Evolutionary conservation across 2,113 vertebrate genomes (phyloP).

Genomic region (Cisticola juncidis): DNA sequence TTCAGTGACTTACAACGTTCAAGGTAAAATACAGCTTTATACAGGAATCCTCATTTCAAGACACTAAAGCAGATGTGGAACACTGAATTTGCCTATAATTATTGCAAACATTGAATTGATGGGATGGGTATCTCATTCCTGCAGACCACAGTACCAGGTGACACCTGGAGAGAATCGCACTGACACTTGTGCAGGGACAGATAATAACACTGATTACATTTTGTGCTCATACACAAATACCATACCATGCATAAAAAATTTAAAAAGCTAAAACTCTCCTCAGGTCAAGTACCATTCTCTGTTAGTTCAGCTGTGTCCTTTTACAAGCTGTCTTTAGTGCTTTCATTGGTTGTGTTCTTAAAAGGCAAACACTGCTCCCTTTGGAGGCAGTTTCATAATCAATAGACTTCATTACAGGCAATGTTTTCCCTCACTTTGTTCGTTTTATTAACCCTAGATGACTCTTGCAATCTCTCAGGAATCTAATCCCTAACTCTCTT

Average conservation of each 20-base stretch:
- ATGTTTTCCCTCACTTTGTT: slow-evolving; percentile 46
- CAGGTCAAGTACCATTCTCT: background rate
- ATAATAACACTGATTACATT: background rate
- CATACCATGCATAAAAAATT: background rate
- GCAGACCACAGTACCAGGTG: background rate
- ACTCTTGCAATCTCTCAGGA: slow-evolving; percentile 27
- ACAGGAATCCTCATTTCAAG: background rate
- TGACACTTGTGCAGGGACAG: background rate
- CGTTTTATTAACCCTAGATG: slow-evolving; percentile 20
- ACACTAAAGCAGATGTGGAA: background rate
- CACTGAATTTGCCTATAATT: background rate
- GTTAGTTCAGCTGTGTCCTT: slow-evolving; percentile 45
- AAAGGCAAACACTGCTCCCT: slow-evolving; percentile 37
- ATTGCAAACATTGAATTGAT: background rate
- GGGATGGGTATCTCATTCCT: background rate
- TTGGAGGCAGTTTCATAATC: slow-evolving; percentile 27
- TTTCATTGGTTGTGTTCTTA: background rate
- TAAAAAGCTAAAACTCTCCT: background rate
- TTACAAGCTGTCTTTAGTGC: background rate
- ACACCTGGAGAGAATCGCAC: background rate
- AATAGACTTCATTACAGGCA: slow-evolving; percentile 25
- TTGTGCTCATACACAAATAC: background rate
- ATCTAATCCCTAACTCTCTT: slow-evolving; percentile 8
- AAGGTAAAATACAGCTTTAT: background rate
- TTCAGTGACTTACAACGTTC: background rate